Evolutionary conservation across 2,113 vertebrate species (phyloP), one percentile per base, ranked within the genome.

Genomic region (Hippocampus abdominalis): DNA sequence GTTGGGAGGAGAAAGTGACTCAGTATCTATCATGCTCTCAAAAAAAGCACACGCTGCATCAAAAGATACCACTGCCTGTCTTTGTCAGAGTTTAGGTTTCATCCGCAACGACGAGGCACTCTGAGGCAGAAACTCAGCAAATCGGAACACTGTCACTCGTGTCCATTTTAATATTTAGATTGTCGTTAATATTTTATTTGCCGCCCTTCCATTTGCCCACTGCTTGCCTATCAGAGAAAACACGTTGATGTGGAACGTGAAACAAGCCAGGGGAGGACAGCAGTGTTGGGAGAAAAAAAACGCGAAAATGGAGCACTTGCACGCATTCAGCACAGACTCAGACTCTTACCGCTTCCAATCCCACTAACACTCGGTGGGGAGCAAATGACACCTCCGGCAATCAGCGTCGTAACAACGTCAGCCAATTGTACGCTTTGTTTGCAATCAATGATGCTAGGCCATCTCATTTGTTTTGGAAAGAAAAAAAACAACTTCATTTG

Each of bases 341-440:
- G 32, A 36, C 51, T n/a, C 3, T 54, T 54, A 23, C 23, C 51
- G 2, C 51, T 23, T 54, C 9, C 21, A 21, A n/a, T 54, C n/a
- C 8, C 51, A 23, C 8, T 23, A 20, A 49, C 46, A 49, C 46
- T 49, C 46, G 6, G 46, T 49, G 46, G 46, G 46, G 46, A 81
- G 69, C 68, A 82, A 87, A 84, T 72, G 66, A 77, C 74, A 86
- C 80, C 65, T 71, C 64, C 65, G 75, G 79, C 77, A 85, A 84
- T 86, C 80, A 82, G 57, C 66, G 66, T 69, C 5, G 39, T 79
- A 76, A 79, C 79, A 84, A 79, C 66, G 48, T 69, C 73, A 76
- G 86, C 65, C 68, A 85, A 80, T 83, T 29, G 75, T 80, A 70
- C 75, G 79, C 76, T 79, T 87, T 88, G 81, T 84, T 86, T 84